Evolutionary conservation across 2,113 vertebrate species (phyloP), one percentile per base, ranked within the genome.

Genomic region (Amphiprion ocellaris): DNA sequence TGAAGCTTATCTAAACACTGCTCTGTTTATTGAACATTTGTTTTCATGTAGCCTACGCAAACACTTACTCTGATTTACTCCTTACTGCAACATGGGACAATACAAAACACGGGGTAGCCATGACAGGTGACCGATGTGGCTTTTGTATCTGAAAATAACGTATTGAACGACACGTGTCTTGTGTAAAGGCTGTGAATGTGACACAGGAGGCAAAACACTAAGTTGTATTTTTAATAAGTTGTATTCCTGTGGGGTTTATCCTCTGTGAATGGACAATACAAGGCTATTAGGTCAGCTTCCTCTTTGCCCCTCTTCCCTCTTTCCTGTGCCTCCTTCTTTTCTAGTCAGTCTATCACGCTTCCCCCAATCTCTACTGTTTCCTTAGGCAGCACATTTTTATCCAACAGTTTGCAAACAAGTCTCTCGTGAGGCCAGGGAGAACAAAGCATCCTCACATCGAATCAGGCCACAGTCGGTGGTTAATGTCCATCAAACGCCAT

Each of bases 241-340:
- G 1, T 26, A 12, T 60, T 61, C 69, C 49, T 28, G 6, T 8
- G 46, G 71, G 65, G 79, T 76, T 69, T 68, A 56, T 65, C 50
- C 54, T 46, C 4, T 39, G 46, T 73, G 46, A 81, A 74, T 64
- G 78, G 50, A 82, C 78, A 84, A 76, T 81, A 46, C 69, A 54
- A 16, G 69, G 10, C 64, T 68, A 71, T 83, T 60, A 74, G 60
- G 60, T 79, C 84, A 81, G 53, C 69, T 84, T 90, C 86, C 84
- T 69, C 44, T 82, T 21, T 87, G 58, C 61, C 46, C 21, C 64
- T 44, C 69, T 81, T 79, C 74, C 84, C 41, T 79, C 17, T 66
- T 86, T 84, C 74, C 83, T 71, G 64, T 81, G 50, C 52, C 23
- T 47, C 68, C 44, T 63, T 76, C 79, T 72, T 71, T 72, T 85